Base-by-base conservation (phyloP, 2,113 vertebrate genomes). In the Callochromis pleurospilus region DNA sequence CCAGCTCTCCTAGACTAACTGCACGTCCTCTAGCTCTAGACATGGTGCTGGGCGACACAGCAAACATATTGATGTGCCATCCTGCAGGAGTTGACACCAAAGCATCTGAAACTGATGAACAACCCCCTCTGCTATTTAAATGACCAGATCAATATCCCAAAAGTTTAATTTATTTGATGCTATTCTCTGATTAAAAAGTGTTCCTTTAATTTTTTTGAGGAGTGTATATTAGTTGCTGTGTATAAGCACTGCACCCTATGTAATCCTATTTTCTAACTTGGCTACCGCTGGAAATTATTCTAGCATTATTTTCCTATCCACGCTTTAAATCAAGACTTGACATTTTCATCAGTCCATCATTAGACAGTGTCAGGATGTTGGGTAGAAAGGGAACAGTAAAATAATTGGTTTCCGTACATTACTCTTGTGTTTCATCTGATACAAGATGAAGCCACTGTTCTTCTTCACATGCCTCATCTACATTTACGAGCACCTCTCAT, bases 401-500 rank as follows among this genome's bases (percentile, higher is more conserved):
- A 77, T 91, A 92, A 89, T 90, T 86, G 56, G 21, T 84, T 89
- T 86, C 86, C 68, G 77, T 86, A 79, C 86, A 89, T 90, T 84
- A 75, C 83, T 89, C 90, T 73, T 49, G 77, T 86, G 84, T 84
- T 90, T 81, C 53, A 84, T 90, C 89, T 85, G 90, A 89, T 90
- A 85, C 65, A 68, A 84, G 84, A 55, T 36, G 42, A 53, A 51
- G 80, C 81, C 49, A 79, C 86, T 84, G 81, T 90, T 93, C 82
- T 82, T 33, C 86, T 85, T 82, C 89, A 87, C 91, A 86, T 91
- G 92, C 87, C 90, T 95, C 90, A 92, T 94, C 90, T 93, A 79
- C 93, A 92, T 95, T 92, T 93, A 91, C 62, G 83, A 94, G 90
- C 93, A 79, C 54, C 90, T 88, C 92, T 90, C 88, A 92, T 93